Evolutionary conservation across 1,140 invertebrate species (phyloP), one percentile per base, ranked within the genome.

Genomic region (Varroa destructor): DNA sequence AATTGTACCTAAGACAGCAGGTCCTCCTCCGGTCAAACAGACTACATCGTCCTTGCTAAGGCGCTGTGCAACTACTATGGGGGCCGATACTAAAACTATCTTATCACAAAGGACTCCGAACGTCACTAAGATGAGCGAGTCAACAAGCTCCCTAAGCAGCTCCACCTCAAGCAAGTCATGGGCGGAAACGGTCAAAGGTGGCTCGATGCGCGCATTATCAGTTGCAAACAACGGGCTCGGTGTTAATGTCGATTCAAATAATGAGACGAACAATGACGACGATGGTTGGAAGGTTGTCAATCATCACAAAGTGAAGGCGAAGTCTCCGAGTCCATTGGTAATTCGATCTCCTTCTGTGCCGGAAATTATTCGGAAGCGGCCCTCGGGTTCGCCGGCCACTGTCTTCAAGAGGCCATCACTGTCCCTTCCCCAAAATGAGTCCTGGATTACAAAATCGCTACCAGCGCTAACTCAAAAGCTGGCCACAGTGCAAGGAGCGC

Each of bases 161-260:
- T 67, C 61, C 12, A 67, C 61, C n/a, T 67, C 61, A 37, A 67
- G 61, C 46, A 67, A 67, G 12, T 67, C 61, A 12, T 67, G 61
- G 61, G 61, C 61, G 3, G 61, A 67, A 8, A 67, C 61, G 1
- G 61, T 67, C 1, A 67, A 67, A 46, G 61, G 61, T 46, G 61
- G 61, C 1, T 67, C 61, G 37, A 67, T 46, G 12, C 14, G 61
- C 3, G 61, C 61, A 5, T 46, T 67, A 2, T 67, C 61, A 46
- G 36, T 67, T 14, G 61, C 61, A 14, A 61, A 72, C n/a, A 43
- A 56, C 43, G 71, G 43, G n/a, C 42, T 43, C 70, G 71, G 57
- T 5, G 56, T 57, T 8, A 61, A 72, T 40, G 71, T 58, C 43
- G 71, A 61, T 67, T 42, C 25, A 43, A 51, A 5, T 70, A 51